A percentile compares a stretch with the other conserved stretches of the same genome.
These are phyloP conservation scores for Siniperca knerii DNA, from an alignment of 2,113 vertebrate species.

Conservation along the genomic window DNA sequence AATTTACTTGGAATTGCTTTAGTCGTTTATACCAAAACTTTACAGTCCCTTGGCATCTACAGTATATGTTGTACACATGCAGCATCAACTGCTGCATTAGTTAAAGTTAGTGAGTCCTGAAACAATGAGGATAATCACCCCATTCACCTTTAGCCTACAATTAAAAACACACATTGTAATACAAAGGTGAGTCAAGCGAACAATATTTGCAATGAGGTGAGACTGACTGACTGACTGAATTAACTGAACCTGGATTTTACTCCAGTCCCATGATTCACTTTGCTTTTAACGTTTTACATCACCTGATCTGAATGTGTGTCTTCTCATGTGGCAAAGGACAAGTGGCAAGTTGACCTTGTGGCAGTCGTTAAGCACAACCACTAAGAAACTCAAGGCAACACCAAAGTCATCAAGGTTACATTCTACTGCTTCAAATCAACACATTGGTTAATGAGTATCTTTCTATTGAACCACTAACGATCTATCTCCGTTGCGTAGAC, in stretches of 20 bases:
- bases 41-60: not conserved
- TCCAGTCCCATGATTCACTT: too few species aligned
- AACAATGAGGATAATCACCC: not conserved
- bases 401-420: not conserved
- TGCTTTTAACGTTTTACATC: not conserved
- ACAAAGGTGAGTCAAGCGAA: conserved; percentile 5
- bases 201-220: not conserved
- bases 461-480: conserved; percentile 80
- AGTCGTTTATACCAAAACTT: not conserved
- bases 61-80: too few species aligned
- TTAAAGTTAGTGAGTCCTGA: not conserved
- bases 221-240: not conserved
- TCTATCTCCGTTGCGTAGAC: conserved; percentile 94
- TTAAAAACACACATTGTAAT: not conserved
- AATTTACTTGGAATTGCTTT: not conserved
- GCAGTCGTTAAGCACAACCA: not conserved
- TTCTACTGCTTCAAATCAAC: not conserved
- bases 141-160: not conserved
- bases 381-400: not conserved
- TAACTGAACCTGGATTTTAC: not conserved
- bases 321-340: not conserved
- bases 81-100: not conserved
- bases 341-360: not conserved
- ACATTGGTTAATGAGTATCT: not conserved
- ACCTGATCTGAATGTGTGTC: not conserved